phyloP scores from a whole-genome alignment of 2,888 invertebrate genomes.

The Oxystoma pomonae region DNA sequence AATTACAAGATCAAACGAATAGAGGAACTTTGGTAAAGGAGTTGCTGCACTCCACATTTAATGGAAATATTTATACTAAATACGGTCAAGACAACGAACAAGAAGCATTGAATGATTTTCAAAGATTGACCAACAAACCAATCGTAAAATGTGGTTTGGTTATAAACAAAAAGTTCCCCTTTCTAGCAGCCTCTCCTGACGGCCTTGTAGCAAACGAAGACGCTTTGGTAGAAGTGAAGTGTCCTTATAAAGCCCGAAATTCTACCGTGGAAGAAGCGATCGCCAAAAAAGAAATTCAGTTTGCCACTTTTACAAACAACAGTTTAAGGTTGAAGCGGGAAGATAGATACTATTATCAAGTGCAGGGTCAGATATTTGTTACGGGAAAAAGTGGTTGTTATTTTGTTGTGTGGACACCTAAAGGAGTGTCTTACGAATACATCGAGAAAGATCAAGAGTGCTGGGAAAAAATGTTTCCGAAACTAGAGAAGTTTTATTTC shows the following conservation, averaged over 20 bases:
- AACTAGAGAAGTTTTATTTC: constrained; percentile 32
- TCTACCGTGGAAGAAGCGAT: constrained; percentile 28
- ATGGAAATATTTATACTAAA: constrained; percentile 30
- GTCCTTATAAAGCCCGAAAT: constrained; percentile 31
- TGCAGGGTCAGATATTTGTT: constrained; percentile 33
- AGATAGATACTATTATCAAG: constrained; percentile 34
- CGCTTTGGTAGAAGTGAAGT: constrained; percentile 34
- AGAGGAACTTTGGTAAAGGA: constrained; percentile 26
- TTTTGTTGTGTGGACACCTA: constrained; percentile 33
- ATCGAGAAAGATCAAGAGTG: constrained; percentile 27
- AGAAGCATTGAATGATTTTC: constrained; percentile 28
- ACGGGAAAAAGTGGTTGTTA: constrained; percentile 30
- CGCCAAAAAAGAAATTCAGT: constrained; percentile 25
- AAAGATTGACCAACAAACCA: constrained; percentile 21
- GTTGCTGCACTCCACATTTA: constrained; percentile 28
- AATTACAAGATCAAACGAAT: constrained; percentile 28
- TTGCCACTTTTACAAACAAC: constrained; percentile 24
- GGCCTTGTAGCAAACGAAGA: constrained; percentile 28
- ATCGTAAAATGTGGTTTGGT: constrained; percentile 30
- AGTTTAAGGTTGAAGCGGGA: constrained; percentile 25
- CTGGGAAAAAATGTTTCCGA: constrained; percentile 32
- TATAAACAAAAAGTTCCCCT: constrained; percentile 28
- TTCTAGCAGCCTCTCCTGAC: constrained; percentile 33
- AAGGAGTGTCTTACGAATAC: constrained; percentile 28
- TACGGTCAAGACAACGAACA: constrained; percentile 32